Base-by-base conservation (phyloP, 2,888 invertebrate genomes). In the Gonocerus acuteangulatus region DNA sequence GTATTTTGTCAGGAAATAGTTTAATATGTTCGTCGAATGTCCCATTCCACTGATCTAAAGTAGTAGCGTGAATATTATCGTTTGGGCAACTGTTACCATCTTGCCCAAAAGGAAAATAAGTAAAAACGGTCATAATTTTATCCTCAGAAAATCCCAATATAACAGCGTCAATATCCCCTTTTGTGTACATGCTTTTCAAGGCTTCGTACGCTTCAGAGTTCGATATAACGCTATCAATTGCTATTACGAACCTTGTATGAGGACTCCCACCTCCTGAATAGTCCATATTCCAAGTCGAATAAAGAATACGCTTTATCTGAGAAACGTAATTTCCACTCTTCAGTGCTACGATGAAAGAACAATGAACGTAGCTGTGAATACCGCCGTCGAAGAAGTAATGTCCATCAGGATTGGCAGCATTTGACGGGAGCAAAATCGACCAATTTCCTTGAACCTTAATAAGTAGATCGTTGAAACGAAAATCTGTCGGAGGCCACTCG, bases 81-180 rank as follows among this genome's bases (percentile, higher is more conserved):
- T 42, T 18, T 2, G 57, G 57, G 4, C 57, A 57, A n/a, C 32
- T 57, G 22, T 32, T 18, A 1, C 57, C 47, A n/a, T 57, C 57
- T 27, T 6, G 1, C 2, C 57, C 57, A 16, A 32, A 57, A 27
- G 57, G 57, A 13, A 57, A 57, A 13, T 44, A 47, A 1, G 57
- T 45, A 23, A 47, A 57, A 19, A 45, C 21, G 19, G 23, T 45
- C 13, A 34, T 13, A 1, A 57, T 11, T 4, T 21, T 16, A 1
- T 27, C 42, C 9, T 57, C 47, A 7, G 4, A 11, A 3, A 39
- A 4, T 0, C 23, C 44, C 13, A 57, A 15, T 0, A 57, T 13
- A 1, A 57, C 47, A 1, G 39, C 56, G 45, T 57, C 57, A 15
- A 57, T 47, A n/a, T 57, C 57, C 1, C 57, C 57, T 1, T 13